Conservation (phyloP, 2,888 invertebrate genomes). For the Dioctria rufipes region DNA sequence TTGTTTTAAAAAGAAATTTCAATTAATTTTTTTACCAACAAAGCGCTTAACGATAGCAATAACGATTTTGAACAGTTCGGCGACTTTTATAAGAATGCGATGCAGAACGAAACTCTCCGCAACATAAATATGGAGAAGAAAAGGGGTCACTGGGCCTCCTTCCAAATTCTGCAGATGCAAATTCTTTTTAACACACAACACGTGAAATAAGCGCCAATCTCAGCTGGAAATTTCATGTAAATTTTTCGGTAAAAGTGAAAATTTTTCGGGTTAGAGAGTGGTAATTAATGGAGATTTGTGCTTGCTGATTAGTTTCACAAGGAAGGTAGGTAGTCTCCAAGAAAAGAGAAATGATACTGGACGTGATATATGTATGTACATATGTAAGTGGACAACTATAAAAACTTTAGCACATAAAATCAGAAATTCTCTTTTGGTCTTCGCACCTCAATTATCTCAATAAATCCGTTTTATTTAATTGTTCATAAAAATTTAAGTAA, state of each 20-base stretch:
- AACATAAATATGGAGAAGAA: conserved; percentile 32
- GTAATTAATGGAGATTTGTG: conserved; percentile 20
- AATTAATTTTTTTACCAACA: no score
- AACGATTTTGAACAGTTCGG: conserved; percentile 20
- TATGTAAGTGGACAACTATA: no score
- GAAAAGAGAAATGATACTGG: no score
- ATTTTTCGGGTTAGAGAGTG: conserved; percentile 17
- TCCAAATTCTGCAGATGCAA: conserved; percentile 39
- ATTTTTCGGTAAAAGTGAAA: conserved; percentile 41
- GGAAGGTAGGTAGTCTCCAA: background rate
- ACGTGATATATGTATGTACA: no score
- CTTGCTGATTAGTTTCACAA: conserved; percentile 6
- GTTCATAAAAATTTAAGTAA: no score
- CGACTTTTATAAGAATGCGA: conserved; percentile 45
- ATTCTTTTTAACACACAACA: background rate
- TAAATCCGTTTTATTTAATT: no score
- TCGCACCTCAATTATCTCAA: no score
- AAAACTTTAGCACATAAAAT: no score
- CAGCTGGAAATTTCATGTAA: conserved; percentile 10
- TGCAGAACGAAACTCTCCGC: conserved; percentile 21
- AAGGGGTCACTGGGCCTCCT: conserved; percentile 35
- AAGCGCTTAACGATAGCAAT: background rate
- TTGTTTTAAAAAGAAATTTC: background rate
- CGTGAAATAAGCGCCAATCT: background rate
- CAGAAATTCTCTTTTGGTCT: no score